phyloP scores from a whole-genome alignment of 2,888 invertebrate species.

The Drosophila nigritarsus region DNA sequence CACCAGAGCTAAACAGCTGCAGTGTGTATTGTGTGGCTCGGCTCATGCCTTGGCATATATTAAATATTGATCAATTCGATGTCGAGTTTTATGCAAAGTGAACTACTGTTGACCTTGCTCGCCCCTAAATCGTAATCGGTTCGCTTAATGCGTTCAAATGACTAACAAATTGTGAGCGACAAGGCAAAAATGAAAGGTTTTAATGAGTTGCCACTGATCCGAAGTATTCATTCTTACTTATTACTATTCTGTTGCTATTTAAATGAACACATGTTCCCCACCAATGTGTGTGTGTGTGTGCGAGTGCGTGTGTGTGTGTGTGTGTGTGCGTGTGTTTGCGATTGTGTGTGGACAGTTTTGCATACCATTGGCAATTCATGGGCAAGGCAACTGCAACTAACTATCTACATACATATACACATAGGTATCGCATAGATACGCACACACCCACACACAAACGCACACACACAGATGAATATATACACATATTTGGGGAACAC shows the following conservation, averaged over 20 bases:
- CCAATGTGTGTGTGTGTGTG: not conserved
- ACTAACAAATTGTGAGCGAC: slow-evolving; percentile 46
- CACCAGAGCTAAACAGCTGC: slow-evolving; percentile 6
- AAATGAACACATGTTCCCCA: slow-evolving; percentile 61
- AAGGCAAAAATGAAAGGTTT: slow-evolving; percentile 10
- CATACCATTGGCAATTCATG: slow-evolving; percentile 66
- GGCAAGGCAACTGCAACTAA: slow-evolving; percentile 62
- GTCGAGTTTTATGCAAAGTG: slow-evolving; percentile 23
- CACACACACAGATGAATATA: slow-evolving; percentile 39
- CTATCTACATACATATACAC: slow-evolving; percentile 14
- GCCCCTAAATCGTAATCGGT: slow-evolving; percentile 17
- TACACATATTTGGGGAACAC: slow-evolving; percentile 78
- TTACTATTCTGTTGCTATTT: slow-evolving; percentile 45
- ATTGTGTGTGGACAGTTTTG: slow-evolving; percentile 54
- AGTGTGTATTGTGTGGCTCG: not conserved
- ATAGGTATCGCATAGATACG: slow-evolving; percentile 10
- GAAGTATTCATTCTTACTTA: slow-evolving; percentile 39
- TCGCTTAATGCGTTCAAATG: slow-evolving; percentile 45
- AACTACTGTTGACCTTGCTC: slow-evolving; percentile 9
- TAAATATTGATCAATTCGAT: slow-evolving; percentile 26
- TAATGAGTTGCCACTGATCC: slow-evolving; percentile 39
- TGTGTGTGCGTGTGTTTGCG: not conserved
- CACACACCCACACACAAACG: slow-evolving; percentile 14
- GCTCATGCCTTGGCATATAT: slow-evolving; percentile 26
- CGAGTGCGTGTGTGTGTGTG: not conserved